Conservation (phyloP, 2,797 vertebrate genomes). For the Esox lucius region DNA sequence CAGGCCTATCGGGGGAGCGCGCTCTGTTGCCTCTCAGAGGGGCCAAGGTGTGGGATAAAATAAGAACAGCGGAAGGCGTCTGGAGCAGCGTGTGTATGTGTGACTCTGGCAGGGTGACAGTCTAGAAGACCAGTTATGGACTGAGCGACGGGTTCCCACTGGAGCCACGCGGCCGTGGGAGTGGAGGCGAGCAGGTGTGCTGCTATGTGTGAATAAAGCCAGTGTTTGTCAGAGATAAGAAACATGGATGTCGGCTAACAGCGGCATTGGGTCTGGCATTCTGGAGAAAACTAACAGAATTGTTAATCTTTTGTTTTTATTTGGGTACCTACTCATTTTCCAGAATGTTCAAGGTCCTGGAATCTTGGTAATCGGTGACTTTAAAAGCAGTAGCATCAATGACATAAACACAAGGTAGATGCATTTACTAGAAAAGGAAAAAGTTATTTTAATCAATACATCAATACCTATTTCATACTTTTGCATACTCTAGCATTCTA, state of each 20-base stretch:
- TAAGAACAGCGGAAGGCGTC: constrained; percentile 43
- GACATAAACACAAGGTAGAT: too few relatives aligned
- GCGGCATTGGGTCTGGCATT: too few relatives aligned
- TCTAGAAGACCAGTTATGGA: not conserved
- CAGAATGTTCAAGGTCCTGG: too few relatives aligned
- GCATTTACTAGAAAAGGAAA: too few relatives aligned
- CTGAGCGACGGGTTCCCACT: not conserved
- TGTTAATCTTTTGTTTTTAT: too few relatives aligned
- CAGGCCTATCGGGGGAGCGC: constrained; percentile 14
- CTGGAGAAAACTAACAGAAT: too few relatives aligned
- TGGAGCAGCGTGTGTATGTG: constrained; percentile 31
- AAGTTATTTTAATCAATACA: too few relatives aligned
- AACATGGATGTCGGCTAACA: constrained; percentile 39
- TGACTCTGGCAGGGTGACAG: not conserved
- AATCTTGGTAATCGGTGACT: too few relatives aligned
- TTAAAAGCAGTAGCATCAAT: too few relatives aligned
- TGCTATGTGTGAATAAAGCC: constrained; percentile 6
- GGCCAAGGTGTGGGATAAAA: constrained; percentile 46
- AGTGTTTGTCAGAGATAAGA: constrained; percentile 62
- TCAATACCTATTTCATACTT: too few relatives aligned
- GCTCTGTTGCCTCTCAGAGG: constrained; percentile 20
- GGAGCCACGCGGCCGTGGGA: not conserved
- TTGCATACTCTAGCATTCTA: too few relatives aligned
- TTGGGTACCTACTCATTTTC: too few relatives aligned
- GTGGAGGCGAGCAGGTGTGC: not conserved